phyloP scores from a whole-genome alignment of 2,113 vertebrate species.

The Nothocercus julius region DNA sequence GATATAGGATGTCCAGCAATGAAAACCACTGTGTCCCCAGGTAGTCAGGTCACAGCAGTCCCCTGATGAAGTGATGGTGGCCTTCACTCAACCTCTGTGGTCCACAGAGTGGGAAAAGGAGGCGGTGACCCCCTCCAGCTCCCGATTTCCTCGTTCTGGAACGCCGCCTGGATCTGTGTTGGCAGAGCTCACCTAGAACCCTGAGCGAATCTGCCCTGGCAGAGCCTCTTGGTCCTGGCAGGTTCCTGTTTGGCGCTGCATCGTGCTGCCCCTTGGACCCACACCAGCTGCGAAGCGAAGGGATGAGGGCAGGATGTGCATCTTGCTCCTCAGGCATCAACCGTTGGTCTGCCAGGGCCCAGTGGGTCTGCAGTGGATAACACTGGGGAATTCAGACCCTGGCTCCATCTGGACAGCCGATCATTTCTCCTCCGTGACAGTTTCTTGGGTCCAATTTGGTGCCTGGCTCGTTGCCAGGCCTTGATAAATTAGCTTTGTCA shows the following conservation, averaged over 20 bases:
- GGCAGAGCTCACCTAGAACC: not conserved
- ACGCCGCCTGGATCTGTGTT: not conserved
- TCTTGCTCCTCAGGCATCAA: accelerated
- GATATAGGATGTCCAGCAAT: not conserved
- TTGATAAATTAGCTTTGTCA: constrained; percentile 68
- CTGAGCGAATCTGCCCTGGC: accelerated
- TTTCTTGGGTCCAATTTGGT: constrained; percentile 24
- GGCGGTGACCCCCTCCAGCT: not conserved
- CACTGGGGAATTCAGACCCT: not conserved
- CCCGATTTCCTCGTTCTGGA: not conserved
- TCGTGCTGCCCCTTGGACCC: not conserved
- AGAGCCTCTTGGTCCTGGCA: not conserved
- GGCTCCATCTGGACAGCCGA: not conserved
- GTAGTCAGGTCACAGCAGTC: not conserved
- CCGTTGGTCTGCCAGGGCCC: not conserved
- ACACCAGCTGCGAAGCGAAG: not conserved
- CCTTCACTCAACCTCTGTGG: not conserved
- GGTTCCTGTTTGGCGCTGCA: not conserved
- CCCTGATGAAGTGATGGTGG: not conserved
- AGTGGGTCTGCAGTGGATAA: not conserved
- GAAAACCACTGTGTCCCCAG: not conserved
- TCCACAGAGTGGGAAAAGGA: not conserved
- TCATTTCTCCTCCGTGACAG: not conserved
- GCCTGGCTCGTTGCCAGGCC: constrained; percentile 36
- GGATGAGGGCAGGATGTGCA: not conserved